Evolutionary conservation across 2,888 invertebrate genomes (phyloP).

Genomic region (Caradrina kadenii): DNA sequence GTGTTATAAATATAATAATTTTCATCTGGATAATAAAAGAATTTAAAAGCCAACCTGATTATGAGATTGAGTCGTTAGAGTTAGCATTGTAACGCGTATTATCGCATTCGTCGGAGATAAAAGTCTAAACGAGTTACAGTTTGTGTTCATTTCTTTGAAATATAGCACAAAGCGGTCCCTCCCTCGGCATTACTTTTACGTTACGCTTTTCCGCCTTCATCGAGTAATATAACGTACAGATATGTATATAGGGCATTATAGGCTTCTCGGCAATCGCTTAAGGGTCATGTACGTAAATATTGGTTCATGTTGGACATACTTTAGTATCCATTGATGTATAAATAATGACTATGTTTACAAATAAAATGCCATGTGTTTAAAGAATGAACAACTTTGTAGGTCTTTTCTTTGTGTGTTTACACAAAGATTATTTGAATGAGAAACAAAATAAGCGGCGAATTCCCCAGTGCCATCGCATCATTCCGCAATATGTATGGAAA

Average conservation of each 20-base stretch:
- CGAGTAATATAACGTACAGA: constrained; percentile 12
- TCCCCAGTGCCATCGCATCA: neutral
- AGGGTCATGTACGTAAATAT: constrained; percentile 34
- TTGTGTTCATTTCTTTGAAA: constrained; percentile 53
- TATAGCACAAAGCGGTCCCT: constrained; percentile 40
- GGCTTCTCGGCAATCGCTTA: constrained; percentile 27
- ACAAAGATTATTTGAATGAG: neutral
- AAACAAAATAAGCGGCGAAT: neutral
- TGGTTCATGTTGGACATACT: constrained; percentile 17
- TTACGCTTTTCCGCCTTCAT: constrained; percentile 30
- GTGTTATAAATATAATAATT: constrained; percentile 43
- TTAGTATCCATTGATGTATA: constrained; percentile 31
- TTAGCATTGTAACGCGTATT: constrained; percentile 20
- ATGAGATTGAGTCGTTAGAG: constrained; percentile 41
- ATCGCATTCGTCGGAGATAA: constrained; percentile 40
- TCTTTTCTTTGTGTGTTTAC: neutral
- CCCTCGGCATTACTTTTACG: constrained; percentile 32
- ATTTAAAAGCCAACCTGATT: constrained; percentile 38
- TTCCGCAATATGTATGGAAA: neutral
- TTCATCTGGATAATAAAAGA: constrained; percentile 32
- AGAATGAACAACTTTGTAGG: neutral
- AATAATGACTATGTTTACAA: constrained; percentile 29
- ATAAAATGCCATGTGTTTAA: neutral
- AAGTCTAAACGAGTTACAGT: constrained; percentile 43
- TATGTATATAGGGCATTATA: constrained; percentile 4